A percentile compares a stretch with the other conserved stretches of the same genome.
phyloP scores from a whole-genome alignment of 2,797 vertebrate species.

The Sitta carolinensis region DNA sequence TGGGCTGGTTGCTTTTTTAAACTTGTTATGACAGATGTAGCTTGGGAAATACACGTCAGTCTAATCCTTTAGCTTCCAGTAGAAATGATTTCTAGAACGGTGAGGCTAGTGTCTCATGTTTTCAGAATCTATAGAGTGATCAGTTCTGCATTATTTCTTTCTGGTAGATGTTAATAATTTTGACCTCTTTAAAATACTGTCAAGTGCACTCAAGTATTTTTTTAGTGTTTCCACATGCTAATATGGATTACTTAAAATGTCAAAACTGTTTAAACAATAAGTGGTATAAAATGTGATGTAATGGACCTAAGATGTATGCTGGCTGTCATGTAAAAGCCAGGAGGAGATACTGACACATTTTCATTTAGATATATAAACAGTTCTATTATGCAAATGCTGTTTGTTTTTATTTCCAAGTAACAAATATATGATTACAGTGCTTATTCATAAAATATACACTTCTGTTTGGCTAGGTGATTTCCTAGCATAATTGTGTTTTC shows the following conservation, averaged over 20 bases:
- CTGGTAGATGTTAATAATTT: neutral
- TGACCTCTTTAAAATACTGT: neutral
- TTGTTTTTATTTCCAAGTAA: conserved; percentile 32
- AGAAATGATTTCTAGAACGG: conserved; percentile 39
- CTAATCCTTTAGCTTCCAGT: conserved; percentile 54
- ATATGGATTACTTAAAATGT: neutral
- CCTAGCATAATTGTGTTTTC: neutral
- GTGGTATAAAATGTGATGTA: neutral
- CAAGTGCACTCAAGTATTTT: neutral
- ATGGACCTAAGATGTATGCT: neutral
- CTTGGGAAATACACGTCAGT: conserved; percentile 65
- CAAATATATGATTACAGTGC: neutral
- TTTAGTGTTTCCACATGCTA: neutral
- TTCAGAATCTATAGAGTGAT: neutral
- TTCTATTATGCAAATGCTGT: conserved; percentile 3
- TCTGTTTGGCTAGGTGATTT: neutral
- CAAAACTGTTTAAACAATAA: neutral
- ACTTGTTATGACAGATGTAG: conserved; percentile 69
- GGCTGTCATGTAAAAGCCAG: neutral
- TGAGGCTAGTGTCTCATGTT: neutral
- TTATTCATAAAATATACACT: neutral
- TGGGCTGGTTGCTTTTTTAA: conserved; percentile 70
- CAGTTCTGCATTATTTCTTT: neutral
- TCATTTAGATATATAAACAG: neutral
- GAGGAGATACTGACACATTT: neutral